Base-by-base conservation (phyloP, 2,888 invertebrate genomes). In the Diarsia dahlii region DNA sequence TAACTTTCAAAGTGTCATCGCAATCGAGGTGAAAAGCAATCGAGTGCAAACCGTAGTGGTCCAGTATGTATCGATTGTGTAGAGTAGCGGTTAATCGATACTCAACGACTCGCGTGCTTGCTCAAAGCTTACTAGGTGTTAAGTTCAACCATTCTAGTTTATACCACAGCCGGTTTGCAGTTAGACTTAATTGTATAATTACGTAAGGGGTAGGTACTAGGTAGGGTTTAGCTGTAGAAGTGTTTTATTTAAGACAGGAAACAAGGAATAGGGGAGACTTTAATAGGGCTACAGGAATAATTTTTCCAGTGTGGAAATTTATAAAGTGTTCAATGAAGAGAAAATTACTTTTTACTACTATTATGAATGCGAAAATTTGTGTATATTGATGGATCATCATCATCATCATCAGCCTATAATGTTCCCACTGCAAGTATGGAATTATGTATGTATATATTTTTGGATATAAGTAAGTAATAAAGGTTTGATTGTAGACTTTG, bases 61-160 rank as follows among this genome's bases (percentile, higher is more conserved):
- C 18, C 13, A 15, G n/a, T 60, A 20, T 62, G 70, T 69, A 84
- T 86, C 73, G 80, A 84, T 82, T 81, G 18, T 80, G 56, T 58
- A 71, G 67, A 70, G 76, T 52, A 66, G 74, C 67, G 73, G 82
- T 79, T 76, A 87, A 87, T 88, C 87, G 87, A 87, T 87, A 87
- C 64, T 72, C 78, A 52, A 6, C 34, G 63, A 66, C 63, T 70
- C 58, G 72, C 69, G 63, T 76, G 34, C 60, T 39, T 45, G 13
- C 45, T 71, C 56, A 64, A 39, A 48, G 67, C 45, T 50, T 69
- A 60, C 58, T 20, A 71, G 28, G 84, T 79, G 73, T 72, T 83
- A 52, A 83, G 52, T 23, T 23, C 34, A 20, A 28, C 52, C 28
- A 39, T 28, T 52, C 12, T 39, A 58, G 28, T 63, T 63, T 12